Evolutionary conservation across 2,797 vertebrate species (phyloP).

Genomic region (Muscicapa comitata): DNA sequence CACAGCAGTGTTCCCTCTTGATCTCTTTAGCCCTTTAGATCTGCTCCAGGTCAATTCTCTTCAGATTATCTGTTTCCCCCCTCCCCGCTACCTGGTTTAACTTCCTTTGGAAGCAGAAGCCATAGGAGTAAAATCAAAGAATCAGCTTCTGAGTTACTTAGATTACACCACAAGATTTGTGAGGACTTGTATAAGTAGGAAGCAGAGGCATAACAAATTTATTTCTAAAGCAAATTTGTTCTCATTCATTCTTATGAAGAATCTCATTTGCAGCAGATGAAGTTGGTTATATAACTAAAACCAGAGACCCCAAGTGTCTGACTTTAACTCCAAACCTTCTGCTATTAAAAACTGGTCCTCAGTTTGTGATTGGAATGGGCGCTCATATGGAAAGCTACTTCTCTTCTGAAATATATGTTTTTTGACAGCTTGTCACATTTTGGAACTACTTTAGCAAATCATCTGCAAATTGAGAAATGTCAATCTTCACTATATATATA

Average conservation of each 20-base stretch:
- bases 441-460: slow-evolving; percentile 71
- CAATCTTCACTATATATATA: slow-evolving; percentile 65
- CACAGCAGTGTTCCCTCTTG: not conserved
- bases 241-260: slow-evolving; percentile 46
- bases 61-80: not conserved
- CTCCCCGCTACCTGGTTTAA: not conserved
- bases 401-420: slow-evolving; percentile 45
- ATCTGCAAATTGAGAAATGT: slow-evolving; percentile 71
- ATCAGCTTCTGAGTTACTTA: not conserved
- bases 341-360: slow-evolving; percentile 42
- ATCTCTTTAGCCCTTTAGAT: slow-evolving; percentile 24
- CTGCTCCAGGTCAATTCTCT: not conserved
- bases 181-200: slow-evolving; percentile 24
- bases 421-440: slow-evolving; percentile 64
- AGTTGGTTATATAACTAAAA: slow-evolving; percentile 15
- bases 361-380: slow-evolving; percentile 33
- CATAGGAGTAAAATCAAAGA: slow-evolving; percentile 9
- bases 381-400: slow-evolving; percentile 47
- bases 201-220: slow-evolving; percentile 42
- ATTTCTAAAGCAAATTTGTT: slow-evolving; percentile 45
- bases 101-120: slow-evolving; percentile 32
- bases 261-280: slow-evolving; percentile 13
- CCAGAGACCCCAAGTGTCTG: slow-evolving; percentile 41
- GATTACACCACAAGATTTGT: not conserved
- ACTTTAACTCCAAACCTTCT: slow-evolving; percentile 56